Percentiles rank a stretch among this genome's conserved stretches.
Evolutionary conservation across 1,140 invertebrate genomes (phyloP).

Genomic region (Notospermus geniculatus): DNA sequence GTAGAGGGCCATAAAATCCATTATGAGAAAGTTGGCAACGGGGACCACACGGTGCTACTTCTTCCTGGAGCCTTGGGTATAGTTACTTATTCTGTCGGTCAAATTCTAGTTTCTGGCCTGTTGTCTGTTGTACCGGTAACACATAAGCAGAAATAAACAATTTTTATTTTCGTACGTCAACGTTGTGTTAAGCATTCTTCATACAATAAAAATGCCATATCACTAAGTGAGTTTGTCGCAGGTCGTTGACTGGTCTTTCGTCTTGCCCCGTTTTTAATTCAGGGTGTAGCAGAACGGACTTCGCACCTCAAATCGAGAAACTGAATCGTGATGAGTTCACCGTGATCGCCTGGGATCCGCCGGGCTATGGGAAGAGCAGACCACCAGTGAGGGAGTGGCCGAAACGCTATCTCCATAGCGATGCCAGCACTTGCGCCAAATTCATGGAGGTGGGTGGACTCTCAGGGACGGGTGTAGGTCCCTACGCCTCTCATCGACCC

Average conservation of each 20-base stretch:
- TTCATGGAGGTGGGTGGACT: constrained; percentile 70
- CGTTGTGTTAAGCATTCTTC: too few relatives aligned
- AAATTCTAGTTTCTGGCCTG: neutral
- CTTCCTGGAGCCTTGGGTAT: constrained; percentile 74
- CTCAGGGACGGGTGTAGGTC: too few relatives aligned
- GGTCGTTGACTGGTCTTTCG: too few relatives aligned
- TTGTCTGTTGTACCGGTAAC: neutral
- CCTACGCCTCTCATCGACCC: too few relatives aligned
- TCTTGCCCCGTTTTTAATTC: neutral
- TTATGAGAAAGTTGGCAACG: constrained; percentile 71
- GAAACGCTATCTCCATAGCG: constrained; percentile 69
- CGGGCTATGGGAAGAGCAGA: constrained; percentile 80
- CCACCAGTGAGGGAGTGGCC: constrained; percentile 73
- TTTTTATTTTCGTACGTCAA: neutral
- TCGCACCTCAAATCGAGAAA: constrained; percentile 73
- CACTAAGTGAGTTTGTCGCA: too few relatives aligned
- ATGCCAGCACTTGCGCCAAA: constrained; percentile 69
- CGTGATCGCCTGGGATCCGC: constrained; percentile 82
- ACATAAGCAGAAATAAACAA: neutral
- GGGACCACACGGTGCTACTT: constrained; percentile 67
- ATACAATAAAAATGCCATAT: too few relatives aligned
- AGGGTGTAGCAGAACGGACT: constrained; percentile 75
- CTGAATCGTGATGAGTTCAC: constrained; percentile 70
- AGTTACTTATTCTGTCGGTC: neutral
- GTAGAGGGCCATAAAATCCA: constrained; percentile 66